Conservation (phyloP, 2,797 vertebrate genomes). For the Characodon lateralis region DNA sequence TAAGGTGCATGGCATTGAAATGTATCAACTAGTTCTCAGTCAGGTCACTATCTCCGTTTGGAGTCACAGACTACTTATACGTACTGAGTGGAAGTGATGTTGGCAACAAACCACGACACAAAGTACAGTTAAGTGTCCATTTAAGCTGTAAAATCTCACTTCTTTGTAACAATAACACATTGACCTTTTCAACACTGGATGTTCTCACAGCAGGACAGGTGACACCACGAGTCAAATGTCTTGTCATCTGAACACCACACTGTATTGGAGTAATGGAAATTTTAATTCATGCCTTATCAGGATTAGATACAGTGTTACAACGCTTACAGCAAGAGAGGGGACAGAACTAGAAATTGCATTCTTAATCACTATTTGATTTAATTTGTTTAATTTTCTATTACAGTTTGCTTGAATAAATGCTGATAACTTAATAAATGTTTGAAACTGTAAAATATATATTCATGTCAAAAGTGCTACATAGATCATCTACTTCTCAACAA, state of each 20-base stretch:
- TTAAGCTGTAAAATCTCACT: conserved; percentile 59
- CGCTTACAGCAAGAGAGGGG: conserved; percentile 16
- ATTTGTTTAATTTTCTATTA: neutral
- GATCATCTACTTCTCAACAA: neutral
- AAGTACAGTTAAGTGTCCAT: conserved; percentile 50
- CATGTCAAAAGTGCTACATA: neutral
- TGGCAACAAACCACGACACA: conserved; percentile 45
- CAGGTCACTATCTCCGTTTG: conserved; percentile 6
- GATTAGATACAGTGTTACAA: conserved; percentile 5
- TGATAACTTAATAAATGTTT: neutral
- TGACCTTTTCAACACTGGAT: conserved; percentile 67
- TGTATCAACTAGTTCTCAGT: conserved; percentile 18
- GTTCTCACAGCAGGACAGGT: conserved; percentile 49
- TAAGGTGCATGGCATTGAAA: conserved; percentile 8
- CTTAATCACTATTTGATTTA: neutral
- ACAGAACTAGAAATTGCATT: neutral
- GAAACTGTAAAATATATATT: neutral
- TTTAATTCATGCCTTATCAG: conserved; percentile 49
- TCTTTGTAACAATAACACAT: conserved; percentile 40
- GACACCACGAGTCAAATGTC: conserved; percentile 50
- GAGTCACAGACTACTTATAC: conserved; percentile 3
- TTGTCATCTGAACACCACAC: conserved; percentile 32
- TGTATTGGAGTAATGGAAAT: conserved; percentile 40
- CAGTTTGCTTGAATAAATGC: neutral
- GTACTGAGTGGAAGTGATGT: conserved; percentile 2